These are phyloP conservation scores for Muscina levida DNA, from an alignment of 2,888 invertebrate genomes.

Conservation along the genomic window DNA sequence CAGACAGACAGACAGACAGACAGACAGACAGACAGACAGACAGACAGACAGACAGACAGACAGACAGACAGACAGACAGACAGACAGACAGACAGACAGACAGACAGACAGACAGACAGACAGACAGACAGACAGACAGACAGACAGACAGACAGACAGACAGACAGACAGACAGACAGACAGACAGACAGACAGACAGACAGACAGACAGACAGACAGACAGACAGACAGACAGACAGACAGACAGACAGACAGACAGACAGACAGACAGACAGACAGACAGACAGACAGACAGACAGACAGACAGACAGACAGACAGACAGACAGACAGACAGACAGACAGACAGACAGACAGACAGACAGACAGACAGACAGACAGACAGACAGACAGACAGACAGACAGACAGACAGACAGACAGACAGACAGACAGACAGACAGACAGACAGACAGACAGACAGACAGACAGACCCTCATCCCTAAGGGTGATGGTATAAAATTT, in stretches of 20 bases:
- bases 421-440: conserved; percentile 8
- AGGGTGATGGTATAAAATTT: no score
- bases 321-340: not conserved
- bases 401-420: conserved; percentile 1
- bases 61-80: not conserved
- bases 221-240: not conserved
- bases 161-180: not conserved
- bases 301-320: not conserved
- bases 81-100: not conserved
- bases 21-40: not conserved
- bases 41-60: not conserved
- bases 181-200: not conserved
- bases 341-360: not conserved
- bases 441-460: conserved; percentile 10
- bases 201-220: not conserved
- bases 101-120: not conserved
- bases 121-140: not conserved
- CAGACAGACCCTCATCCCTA: no score
- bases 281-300: not conserved
- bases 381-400: not conserved
- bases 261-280: not conserved
- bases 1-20: not conserved
- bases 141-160: not conserved
- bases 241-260: not conserved
- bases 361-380: not conserved